These are phyloP conservation scores for Hirtodrosophila alboralis DNA, from an alignment of 2,888 invertebrate species.

Conservation along the genomic window DNA sequence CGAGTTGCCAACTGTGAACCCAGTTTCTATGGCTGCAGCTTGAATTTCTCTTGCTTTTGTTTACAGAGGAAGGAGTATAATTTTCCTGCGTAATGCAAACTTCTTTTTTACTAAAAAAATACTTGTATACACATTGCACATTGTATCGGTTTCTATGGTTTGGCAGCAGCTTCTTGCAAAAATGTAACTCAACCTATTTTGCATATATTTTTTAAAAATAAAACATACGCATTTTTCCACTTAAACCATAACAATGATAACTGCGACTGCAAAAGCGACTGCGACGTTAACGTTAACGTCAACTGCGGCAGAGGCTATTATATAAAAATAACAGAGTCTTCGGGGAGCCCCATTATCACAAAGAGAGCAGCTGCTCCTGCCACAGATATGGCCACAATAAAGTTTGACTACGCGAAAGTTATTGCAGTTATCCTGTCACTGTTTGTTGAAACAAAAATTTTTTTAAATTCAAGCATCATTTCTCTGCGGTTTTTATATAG, in stretches of 20 bases:
- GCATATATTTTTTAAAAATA: conserved; percentile 67
- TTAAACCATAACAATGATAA: conserved; percentile 49
- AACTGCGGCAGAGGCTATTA: conserved; percentile 56
- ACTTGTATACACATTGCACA: conserved; percentile 31
- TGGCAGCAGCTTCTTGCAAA: conserved; percentile 11
- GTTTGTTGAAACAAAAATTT: conserved; percentile 12
- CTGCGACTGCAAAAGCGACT: conserved; percentile 3
- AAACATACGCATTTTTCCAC: conserved; percentile 55
- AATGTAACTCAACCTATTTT: conserved; percentile 65
- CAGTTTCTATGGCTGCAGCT: conserved; percentile 20
- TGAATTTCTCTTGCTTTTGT: conserved; percentile 45
- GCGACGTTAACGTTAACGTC: conserved; percentile 19
- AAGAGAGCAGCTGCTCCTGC: conserved; percentile 41
- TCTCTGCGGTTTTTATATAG: conserved; percentile 23
- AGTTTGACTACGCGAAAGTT: conserved; percentile 61
- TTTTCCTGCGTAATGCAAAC: conserved; percentile 61
- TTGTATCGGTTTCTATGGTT: conserved; percentile 32
- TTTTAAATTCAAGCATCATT: conserved; percentile 24
- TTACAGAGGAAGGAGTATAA: conserved; percentile 64
- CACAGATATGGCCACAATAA: conserved; percentile 43
- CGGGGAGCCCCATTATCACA: conserved; percentile 38
- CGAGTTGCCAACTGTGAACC: conserved; percentile 7
- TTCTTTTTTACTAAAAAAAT: conserved; percentile 13
- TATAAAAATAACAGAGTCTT: conserved; percentile 57
- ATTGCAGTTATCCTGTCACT: conserved; percentile 44